These are phyloP conservation scores for Tiaroga cobitis DNA, from an alignment of 2,797 vertebrate genomes.

Conservation along the genomic window DNA sequence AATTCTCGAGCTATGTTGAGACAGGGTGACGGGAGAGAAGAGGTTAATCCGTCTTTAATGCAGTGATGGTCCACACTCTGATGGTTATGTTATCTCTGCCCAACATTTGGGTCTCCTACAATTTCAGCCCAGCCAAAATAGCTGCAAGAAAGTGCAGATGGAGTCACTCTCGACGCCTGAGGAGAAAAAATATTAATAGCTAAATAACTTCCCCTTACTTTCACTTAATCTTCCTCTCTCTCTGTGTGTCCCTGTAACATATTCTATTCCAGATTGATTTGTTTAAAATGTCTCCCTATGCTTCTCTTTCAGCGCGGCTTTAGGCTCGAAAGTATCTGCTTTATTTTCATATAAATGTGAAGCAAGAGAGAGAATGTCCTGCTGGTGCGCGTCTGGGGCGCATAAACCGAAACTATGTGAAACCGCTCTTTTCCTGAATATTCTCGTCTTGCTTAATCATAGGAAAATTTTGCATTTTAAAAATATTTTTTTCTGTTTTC, in stretches of 20 bases:
- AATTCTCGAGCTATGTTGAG: conserved; percentile 85
- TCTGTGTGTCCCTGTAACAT: conserved; percentile 45
- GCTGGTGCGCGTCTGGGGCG: conserved; percentile 2
- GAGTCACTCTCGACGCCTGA: conserved; percentile 92
- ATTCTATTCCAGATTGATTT: conserved; percentile 92
- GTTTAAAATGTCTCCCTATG: conserved; percentile 92
- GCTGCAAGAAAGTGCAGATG: conserved; percentile 93
- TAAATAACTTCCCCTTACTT: conserved; percentile 98
- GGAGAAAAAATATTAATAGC: conserved; percentile 99
- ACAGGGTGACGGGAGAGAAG: conserved; percentile 83
- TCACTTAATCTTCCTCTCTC: conserved; percentile 94
- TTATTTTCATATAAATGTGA: conserved; percentile 83
- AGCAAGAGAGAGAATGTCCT: conserved; percentile 1
- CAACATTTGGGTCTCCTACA: conserved; percentile 98
- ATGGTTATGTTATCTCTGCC: conserved; percentile 96
- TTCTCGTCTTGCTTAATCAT: neutral
- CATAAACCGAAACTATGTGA: neutral
- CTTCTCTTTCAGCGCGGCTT: conserved; percentile 87
- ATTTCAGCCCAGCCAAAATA: conserved; percentile 96
- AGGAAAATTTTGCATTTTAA: neutral
- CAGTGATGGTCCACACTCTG: conserved; percentile 90
- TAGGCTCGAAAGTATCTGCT: conserved; percentile 91
- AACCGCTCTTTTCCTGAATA: neutral
- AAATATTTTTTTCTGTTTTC: neutral
- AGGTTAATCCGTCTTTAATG: conserved; percentile 99